Evolutionary conservation across 2,797 vertebrate genomes (phyloP).

Genomic region (Falco cherrug): DNA sequence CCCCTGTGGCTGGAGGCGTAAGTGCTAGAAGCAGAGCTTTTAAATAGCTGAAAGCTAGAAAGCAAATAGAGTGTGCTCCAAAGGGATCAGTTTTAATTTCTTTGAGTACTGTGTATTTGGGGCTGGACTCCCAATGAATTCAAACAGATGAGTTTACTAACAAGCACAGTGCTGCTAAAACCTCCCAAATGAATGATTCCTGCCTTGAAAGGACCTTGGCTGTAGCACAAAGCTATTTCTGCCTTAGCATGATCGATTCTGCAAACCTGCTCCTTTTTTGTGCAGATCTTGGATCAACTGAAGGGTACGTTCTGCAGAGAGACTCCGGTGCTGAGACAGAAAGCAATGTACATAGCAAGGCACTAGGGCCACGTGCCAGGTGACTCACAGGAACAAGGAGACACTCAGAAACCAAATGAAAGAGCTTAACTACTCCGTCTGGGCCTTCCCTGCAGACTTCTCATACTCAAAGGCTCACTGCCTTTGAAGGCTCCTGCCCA

Average conservation of each 20-base stretch:
- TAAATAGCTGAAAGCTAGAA: conserved; percentile 29
- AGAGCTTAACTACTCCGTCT: not conserved
- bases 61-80: not conserved
- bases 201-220: conserved; percentile 39
- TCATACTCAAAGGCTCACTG: not conserved
- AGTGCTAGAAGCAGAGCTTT: conserved; percentile 3
- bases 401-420: not conserved
- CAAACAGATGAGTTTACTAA: not conserved
- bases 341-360: not conserved
- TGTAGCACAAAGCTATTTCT: conserved; percentile 19
- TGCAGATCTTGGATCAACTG: not conserved
- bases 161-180: not conserved
- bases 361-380: not conserved
- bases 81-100: not conserved
- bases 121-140: not conserved
- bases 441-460: not conserved
- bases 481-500: not conserved
- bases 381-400: conserved; percentile 34
- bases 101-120: not conserved
- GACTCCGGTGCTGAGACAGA: not conserved
- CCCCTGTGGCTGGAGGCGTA: not conserved
- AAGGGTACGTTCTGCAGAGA: not conserved
- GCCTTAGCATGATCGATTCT: conserved; percentile 6
- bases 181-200: conserved; percentile 18
- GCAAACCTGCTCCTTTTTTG: not conserved